Base-by-base conservation (phyloP, 1,140 invertebrate genomes). In the Drosophila littoralis region DNA sequence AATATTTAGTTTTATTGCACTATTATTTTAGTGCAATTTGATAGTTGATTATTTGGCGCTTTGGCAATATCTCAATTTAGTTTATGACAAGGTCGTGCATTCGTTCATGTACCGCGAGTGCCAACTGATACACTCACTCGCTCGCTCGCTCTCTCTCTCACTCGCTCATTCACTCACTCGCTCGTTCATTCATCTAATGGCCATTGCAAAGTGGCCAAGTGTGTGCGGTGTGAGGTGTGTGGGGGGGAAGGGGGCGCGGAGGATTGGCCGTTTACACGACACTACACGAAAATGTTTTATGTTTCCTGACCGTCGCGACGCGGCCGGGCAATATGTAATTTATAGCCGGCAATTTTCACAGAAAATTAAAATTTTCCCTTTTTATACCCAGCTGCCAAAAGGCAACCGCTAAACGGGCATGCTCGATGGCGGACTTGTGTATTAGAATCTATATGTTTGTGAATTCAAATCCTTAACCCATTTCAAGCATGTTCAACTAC, bases 271-370 rank as follows among this genome's bases (percentile, higher is more conserved):
- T 77, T 78, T 75, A 71, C 65, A 75, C 72, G 75, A 75, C 72
- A 75, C 75, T 70, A 75, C 73, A 75, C 50, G 60, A 75, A 75
- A 78, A 75, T 75, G 72, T 77, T 77, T 77, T 78, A 78, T 78
- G 72, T 71, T 66, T 64, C 50, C 61, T 50, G 72, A 9, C 35
- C 48, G 54, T 64, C 52, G 58, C 65, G 12, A 38, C 58, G 69
- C 15, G 54, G 64, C 52, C 28, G 60, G 54, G 61, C 76, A 70
- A 75, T 78, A 75, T 78, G 76, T 78, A 78, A 78, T 78, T 78
- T 78, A 78, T 78, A 71, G 72, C 76, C 61, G 43, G 67, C 76
- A 75, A 75, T 78, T 78, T 78, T 75, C 66, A 75, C 76, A 75
- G 76, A 78, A 78, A 78, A 75, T 78, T 75, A 78, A 78, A 78